Evolutionary conservation across 2,113 vertebrate genomes (phyloP), one percentile per base, ranked within the genome.

Genomic region (Galbula dea): DNA sequence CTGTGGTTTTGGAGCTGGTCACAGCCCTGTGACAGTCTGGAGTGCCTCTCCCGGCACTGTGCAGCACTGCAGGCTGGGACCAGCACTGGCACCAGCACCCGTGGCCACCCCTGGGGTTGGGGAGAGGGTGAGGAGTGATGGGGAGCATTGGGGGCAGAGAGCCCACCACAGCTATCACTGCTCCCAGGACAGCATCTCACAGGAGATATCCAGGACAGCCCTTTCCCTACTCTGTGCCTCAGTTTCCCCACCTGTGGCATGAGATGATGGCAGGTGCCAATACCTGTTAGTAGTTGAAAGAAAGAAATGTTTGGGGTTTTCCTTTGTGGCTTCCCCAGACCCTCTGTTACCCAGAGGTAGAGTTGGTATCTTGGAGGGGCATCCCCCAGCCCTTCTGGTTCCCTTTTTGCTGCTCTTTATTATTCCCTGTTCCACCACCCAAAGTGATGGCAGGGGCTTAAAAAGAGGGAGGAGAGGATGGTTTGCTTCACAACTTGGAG

Each of bases 31-130:
- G 4, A 49, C 43, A 32, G 81, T 29, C 92, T 93, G 81, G 88
- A 92, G 86, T 95, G 77, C 96, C 92, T 90, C 96, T 94, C 82
- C 86, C 16, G 54, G 96, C 75, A 32, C 16, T 11, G 4, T 9
- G 76, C 61, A 27, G 87, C 78, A 94, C 77, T 96, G 93, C 92
- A 96, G 17, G 54, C 49, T 16, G 21, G 41, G 26, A 65, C 54
- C 26, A 9, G 6, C 29, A 0, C 79, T 12, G 26, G 51, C 51
- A 52, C 14, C 49, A 26, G 49, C 15, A 14, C 24, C 17, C 1
- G 24, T 4, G 41, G 55, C 46, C 55, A 30, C 13, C 57, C 36
- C 3, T 1, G 0, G 4, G 0, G 24, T 15, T 29, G 66, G 34
- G 58, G 45, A 74, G 20, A 11, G 36, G 41, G 12, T 14, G 55